Percentiles rank a stretch among this genome's conserved stretches.
phyloP scores from a whole-genome alignment of 1,140 invertebrate genomes.

The Idris sp. region DNA sequence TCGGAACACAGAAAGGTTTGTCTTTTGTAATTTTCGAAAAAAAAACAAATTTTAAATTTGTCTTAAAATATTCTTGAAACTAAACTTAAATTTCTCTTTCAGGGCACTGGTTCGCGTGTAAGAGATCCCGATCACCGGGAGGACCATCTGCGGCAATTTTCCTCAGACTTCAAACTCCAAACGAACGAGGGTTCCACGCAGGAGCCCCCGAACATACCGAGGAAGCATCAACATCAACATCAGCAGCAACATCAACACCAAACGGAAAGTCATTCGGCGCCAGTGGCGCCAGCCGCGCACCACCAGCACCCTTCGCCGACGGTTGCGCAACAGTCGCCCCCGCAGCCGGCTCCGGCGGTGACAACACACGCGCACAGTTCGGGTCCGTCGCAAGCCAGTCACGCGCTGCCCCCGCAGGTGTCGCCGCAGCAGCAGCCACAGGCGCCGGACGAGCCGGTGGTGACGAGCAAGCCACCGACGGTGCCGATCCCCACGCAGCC shows the following conservation, averaged over 20 bases:
- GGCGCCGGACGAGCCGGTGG: conserved; percentile 68
- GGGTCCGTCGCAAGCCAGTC: conserved; percentile 60
- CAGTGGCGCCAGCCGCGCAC: conserved; percentile 59
- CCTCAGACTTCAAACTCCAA: conserved; percentile 81
- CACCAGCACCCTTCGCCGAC: conserved; percentile 72
- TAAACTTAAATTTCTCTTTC: too few relatives aligned
- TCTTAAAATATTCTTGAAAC: too few relatives aligned
- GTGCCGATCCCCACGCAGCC: conserved; percentile 67
- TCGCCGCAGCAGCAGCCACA: conserved; percentile 66
- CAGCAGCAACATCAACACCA: conserved; percentile 64
- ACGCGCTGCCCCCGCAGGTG: conserved; percentile 37
- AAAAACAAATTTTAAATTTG: too few relatives aligned
- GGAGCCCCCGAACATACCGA: conserved; percentile 64
- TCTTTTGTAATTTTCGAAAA: too few relatives aligned
- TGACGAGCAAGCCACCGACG: conserved; percentile 72
- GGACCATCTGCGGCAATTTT: conserved; percentile 80
- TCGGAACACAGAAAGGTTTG: conserved; percentile 72
- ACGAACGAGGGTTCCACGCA: conserved; percentile 72
- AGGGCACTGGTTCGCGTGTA: too few relatives aligned
- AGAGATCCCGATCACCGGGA: conserved; percentile 61
- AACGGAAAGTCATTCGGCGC: conserved; percentile 68
- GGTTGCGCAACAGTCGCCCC: conserved; percentile 63
- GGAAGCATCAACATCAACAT: conserved; percentile 69
- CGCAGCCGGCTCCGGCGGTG: conserved; percentile 48
- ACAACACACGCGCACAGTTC: conserved; percentile 58